Evolutionary conservation across 2,113 vertebrate genomes (phyloP), one percentile per base, ranked within the genome.

Genomic region (Proterorhinus semilunaris): DNA sequence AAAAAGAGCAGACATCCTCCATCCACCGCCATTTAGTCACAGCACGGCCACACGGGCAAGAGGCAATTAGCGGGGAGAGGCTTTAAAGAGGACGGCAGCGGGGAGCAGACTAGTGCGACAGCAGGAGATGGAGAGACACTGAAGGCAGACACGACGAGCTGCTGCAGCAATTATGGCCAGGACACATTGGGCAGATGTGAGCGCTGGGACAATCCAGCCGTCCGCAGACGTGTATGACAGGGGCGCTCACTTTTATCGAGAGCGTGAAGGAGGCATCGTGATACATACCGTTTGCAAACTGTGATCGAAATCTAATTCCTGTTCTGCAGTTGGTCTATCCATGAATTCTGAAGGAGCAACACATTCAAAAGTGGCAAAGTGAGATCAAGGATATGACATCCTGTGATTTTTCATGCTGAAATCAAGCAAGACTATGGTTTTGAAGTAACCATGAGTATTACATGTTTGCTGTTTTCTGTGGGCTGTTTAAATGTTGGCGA

Each of bases 11-110:
- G 70, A 79, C 78, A 67, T 72, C 72, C 43, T 54, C 69, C 76
- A 72, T 75, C 74, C 45, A 62, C 69, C 74, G 82, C 81, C 86
- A 68, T 78, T 84, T 73, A 83, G 71, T 77, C 65, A 47, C 72
- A 44, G 70, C 50, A 65, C 79, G 55, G 49, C 68, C 77, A 76
- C 63, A 62, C 10, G 64, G 68, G 58, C 70, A 66, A 65, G 65
- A 70, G 75, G 78, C 71, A 84, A 86, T 88, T 90, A 87, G 74
- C 6, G 61, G 62, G 58, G 71, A 72, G 71, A 7, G 46, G 67
- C 84, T 78, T 77, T 36, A 36, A 72, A 74, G 17, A 61, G 45
- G 55, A 58, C 36, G 58, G 16, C 43, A 44, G 7, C 15, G 9
- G 57, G 13, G 42, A 61, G 42, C 42, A 43, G 42, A 61, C 15